Evolutionary conservation across 1,140 invertebrate genomes (phyloP).

Genomic region (Halictus rubicundus): DNA sequence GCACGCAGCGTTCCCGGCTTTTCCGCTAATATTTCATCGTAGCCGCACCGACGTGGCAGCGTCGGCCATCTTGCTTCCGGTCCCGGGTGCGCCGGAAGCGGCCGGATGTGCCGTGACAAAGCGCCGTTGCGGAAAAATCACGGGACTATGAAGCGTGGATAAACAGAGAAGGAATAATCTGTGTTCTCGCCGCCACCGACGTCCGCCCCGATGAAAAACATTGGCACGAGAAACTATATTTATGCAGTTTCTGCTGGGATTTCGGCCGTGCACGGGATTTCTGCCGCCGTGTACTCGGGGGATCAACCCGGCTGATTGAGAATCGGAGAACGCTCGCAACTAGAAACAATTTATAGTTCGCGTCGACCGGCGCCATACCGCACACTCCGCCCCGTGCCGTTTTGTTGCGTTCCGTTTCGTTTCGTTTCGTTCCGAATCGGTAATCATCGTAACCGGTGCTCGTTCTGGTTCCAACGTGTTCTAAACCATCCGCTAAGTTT

Average conservation of each 20-base stretch:
- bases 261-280: slow-evolving; percentile 2
- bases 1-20: slow-evolving; percentile 66
- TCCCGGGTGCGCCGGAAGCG: slow-evolving; percentile 72
- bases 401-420: no score
- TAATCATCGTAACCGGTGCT: not conserved
- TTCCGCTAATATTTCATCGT: slow-evolving; percentile 79
- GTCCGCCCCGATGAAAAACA: slow-evolving; percentile 40
- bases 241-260: slow-evolving; percentile 41
- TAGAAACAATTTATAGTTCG: not conserved
- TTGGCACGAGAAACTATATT: slow-evolving; percentile 47
- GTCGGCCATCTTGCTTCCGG: slow-evolving; percentile 79
- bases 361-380: not conserved
- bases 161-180: slow-evolving; percentile 69
- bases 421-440: not conserved
- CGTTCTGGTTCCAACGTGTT: not conserved
- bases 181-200: slow-evolving; percentile 28
- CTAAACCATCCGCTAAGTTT: not conserved
- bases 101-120: slow-evolving; percentile 77
- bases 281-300: not conserved
- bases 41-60: slow-evolving; percentile 59
- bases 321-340: not conserved
- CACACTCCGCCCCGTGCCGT: no score
- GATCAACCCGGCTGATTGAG: slow-evolving; percentile 16
- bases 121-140: slow-evolving; percentile 78
- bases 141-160: slow-evolving; percentile 75